Evolutionary conservation across 2,113 vertebrate species (phyloP).

Genomic region (Eurystomus gularis): DNA sequence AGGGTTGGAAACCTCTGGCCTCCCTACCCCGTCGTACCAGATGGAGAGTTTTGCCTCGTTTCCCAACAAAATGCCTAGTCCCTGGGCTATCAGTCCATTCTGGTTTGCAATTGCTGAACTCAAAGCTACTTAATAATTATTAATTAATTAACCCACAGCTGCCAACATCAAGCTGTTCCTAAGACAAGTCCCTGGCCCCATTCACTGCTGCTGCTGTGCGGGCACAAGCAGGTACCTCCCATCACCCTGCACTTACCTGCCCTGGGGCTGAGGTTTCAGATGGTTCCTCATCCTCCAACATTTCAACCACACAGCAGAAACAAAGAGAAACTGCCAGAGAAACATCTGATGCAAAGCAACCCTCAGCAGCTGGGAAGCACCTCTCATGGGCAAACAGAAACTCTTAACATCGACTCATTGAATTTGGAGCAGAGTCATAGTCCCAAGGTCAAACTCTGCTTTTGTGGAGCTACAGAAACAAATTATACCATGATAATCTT

Average conservation of each 20-base stretch:
- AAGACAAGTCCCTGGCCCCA: neutral
- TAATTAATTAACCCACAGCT: neutral
- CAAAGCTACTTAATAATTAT: neutral
- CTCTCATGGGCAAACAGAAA: neutral
- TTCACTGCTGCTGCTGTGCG: neutral
- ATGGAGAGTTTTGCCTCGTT: neutral
- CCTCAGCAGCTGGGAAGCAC: neutral
- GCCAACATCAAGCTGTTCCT: neutral
- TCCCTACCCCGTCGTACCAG: neutral
- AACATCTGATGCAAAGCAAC: rapidly evolving
- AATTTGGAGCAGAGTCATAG: neutral
- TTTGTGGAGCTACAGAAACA: neutral
- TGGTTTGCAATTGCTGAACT: neutral
- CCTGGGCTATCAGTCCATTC: neutral
- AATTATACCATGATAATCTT: neutral
- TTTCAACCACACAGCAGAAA: neutral
- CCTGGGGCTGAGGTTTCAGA: neutral
- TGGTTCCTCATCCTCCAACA: neutral
- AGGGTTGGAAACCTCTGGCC: neutral
- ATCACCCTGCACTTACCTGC: neutral
- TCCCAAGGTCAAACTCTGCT: neutral
- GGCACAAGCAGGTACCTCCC: neutral
- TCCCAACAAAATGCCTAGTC: neutral
- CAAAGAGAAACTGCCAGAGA: neutral
- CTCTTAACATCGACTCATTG: rapidly evolving